Base-by-base conservation (phyloP, 2,797 vertebrate species). In the Margarornis squamiger region DNA sequence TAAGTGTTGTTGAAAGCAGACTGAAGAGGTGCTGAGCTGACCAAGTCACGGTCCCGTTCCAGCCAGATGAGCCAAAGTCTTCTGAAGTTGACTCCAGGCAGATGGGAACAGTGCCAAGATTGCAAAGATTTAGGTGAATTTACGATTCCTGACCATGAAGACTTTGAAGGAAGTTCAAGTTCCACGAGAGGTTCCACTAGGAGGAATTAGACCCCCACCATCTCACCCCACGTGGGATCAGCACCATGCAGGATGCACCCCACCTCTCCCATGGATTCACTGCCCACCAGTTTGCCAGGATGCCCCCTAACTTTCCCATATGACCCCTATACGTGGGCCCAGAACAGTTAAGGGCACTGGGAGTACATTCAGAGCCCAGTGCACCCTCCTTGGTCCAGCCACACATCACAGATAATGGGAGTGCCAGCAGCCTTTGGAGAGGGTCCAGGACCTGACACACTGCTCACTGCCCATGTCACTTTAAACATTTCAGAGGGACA, bases 201-300 rank as follows among this genome's bases (percentile, higher is more conserved):
- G 29, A 62, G 62, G 71, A 39, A 41, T 45, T 7, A 32, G 7
- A 73, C 8, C n/a, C n/a, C 8, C 48, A 46, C 3, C 21, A 26
- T 2, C 34, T 58, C 2, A 3, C 2, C 2, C 59, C 43, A 21
- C 0, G 41, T 1, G 6, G 10, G 43, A 36, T 13, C n/a, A 59
- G 45, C 79, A 19, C 43, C 0, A 0, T 0, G 15, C 20, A 41
- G 43, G 55, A 26, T 80, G 65, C 36, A 78, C 61, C 70, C 22
- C 81, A 67, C 32, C 54, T 48, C n/a, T 63, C 52, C 58, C 15
- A 1, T 2, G 12, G 62, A 59, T 45, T 39, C 22, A 6, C 0
- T 27, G 21, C 78, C 52, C 41, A 16, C 22, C 3, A 16, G 10
- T 29, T 39, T 61, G 26, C 16, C 63, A 65, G 75, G 43, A 55